These are phyloP conservation scores for Cochlearius cochlearius DNA, from an alignment of 2,113 vertebrate genomes.

Conservation along the genomic window DNA sequence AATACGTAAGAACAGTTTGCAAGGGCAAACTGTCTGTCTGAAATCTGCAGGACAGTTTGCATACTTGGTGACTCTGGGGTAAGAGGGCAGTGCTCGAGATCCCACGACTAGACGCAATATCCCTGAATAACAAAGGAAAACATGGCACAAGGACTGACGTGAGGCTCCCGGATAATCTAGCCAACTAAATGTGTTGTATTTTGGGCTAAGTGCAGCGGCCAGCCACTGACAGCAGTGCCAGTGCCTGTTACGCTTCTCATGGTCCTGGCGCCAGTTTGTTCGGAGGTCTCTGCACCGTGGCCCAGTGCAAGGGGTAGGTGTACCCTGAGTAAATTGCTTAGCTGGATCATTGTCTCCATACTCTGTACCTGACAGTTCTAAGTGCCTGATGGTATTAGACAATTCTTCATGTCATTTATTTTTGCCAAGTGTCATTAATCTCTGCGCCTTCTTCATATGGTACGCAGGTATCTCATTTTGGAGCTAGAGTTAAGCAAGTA, in stretches of 20 bases:
- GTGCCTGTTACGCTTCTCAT: background rate
- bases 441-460: background rate
- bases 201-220: background rate
- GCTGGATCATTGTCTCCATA: background rate
- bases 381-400: background rate
- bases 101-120: background rate
- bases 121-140: background rate
- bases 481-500: background rate
- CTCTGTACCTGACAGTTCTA: background rate
- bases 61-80: background rate
- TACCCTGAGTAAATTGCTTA: background rate
- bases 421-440: background rate
- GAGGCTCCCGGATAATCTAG: background rate
- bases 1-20: background rate
- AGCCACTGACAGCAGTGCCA: background rate
- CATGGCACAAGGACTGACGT: background rate
- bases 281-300: background rate
- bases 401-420: background rate
- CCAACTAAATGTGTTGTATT: background rate
- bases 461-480: background rate
- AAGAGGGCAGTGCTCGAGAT: background rate
- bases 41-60: background rate
- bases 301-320: accelerated
- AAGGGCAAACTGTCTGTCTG: background rate
- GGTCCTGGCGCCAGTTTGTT: background rate